Conservation (phyloP, 2,888 invertebrate genomes). For the Pyrrhia umbra region DNA sequence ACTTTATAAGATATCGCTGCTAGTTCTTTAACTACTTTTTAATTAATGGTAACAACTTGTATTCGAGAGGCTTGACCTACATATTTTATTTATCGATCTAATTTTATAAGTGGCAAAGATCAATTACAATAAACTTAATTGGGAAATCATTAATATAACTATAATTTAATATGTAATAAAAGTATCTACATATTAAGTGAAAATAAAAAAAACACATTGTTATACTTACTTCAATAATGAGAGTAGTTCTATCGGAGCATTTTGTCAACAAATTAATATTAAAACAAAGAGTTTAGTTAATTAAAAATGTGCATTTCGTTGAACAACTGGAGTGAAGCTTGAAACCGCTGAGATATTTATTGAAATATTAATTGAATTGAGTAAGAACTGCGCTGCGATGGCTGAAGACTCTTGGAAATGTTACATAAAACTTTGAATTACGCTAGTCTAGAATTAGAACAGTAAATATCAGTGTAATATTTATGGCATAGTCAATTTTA, state of each 20-base stretch:
- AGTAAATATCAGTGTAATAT: no score
- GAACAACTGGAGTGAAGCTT: neutral
- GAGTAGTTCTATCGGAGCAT: neutral
- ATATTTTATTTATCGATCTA: conserved; percentile 9
- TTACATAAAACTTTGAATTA: no score
- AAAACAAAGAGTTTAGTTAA: conserved; percentile 7
- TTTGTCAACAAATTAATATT: neutral
- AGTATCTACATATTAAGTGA: no score
- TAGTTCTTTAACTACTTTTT: conserved; percentile 51
- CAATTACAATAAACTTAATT: conserved; percentile 4
- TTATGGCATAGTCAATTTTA: no score
- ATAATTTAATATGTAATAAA: no score
- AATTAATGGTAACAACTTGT: conserved; percentile 51
- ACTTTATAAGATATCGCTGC: conserved; percentile 61
- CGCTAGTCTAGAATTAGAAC: no score
- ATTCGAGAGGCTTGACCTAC: conserved; percentile 5
- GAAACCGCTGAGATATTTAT: conserved; percentile 11
- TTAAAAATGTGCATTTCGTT: conserved; percentile 8
- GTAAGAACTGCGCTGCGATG: conserved; percentile 1
- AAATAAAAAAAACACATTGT: no score
- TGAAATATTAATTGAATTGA: conserved; percentile 23
- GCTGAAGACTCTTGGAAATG: neutral
- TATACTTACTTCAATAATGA: no score
- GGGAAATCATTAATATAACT: neutral
- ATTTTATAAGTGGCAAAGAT: conserved; percentile 6